A percentile compares a stretch with the other conserved stretches of the same genome.
These are phyloP conservation scores for Entomobrya proxima DNA, from an alignment of 2,888 invertebrate species.

Conservation along the genomic window DNA sequence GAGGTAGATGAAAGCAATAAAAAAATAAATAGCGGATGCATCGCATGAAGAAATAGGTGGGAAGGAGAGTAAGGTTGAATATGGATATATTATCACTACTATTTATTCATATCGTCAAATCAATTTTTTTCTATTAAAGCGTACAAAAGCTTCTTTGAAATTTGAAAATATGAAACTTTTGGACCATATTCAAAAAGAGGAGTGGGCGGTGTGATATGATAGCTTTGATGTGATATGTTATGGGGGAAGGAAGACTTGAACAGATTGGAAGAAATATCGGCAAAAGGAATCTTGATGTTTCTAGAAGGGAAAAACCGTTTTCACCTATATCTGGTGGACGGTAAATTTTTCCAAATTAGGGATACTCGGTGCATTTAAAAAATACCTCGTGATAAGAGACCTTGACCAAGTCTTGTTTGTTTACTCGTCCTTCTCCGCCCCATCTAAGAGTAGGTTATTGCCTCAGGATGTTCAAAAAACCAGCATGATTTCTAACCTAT, in stretches of 20 bases:
- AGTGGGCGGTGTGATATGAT: conserved; percentile 22
- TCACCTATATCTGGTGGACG: not conserved
- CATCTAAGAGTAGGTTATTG: too few relatives aligned
- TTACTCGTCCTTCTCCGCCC: too few relatives aligned
- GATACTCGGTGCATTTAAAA: too few relatives aligned
- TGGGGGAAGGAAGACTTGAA: not conserved
- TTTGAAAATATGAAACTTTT: conserved; percentile 14
- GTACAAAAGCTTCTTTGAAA: not conserved
- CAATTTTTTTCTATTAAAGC: not conserved
- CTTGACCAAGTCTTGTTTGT: too few relatives aligned
- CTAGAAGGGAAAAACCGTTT: not conserved
- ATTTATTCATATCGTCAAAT: not conserved
- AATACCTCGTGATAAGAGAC: too few relatives aligned
- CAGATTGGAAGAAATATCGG: conserved; percentile 36
- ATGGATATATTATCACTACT: not conserved
- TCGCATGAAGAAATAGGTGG: not conserved
- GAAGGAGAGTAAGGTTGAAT: not conserved
- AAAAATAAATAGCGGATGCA: conserved; percentile 21
- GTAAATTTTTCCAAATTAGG: too few relatives aligned
- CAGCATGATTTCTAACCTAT: too few relatives aligned
- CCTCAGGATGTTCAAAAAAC: too few relatives aligned
- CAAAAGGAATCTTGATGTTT: conserved; percentile 34
- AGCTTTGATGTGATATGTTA: not conserved
- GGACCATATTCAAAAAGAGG: conserved; percentile 39
- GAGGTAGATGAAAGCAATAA: conserved; percentile 15